Conservation (phyloP, 2,113 vertebrate genomes). For the Aptenodytes forsteri region DNA sequence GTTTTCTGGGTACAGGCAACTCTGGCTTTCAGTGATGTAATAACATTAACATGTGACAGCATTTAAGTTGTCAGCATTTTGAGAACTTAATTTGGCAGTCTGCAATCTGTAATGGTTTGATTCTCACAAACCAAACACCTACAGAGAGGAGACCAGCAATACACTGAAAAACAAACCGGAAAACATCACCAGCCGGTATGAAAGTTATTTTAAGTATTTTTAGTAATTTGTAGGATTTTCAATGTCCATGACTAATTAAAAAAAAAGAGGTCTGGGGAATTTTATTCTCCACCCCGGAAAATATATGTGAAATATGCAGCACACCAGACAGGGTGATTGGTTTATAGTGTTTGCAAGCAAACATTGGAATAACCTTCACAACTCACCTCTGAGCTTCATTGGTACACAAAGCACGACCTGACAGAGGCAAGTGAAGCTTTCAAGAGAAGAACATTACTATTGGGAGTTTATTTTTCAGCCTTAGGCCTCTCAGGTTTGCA, state of each 20-base stretch:
- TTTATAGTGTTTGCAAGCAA: neutral
- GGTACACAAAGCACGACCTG: neutral
- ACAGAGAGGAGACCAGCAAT: neutral
- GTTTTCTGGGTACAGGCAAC: constrained; percentile 39
- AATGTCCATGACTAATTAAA: neutral
- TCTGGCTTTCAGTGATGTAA: constrained; percentile 27
- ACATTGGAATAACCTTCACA: constrained; percentile 4
- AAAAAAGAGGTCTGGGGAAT: neutral
- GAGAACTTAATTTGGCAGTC: constrained; percentile 20
- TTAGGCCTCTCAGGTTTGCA: neutral
- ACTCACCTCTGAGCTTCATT: neutral
- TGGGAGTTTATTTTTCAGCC: neutral
- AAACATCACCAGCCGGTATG: neutral
- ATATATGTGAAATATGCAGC: neutral
- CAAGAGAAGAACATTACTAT: neutral
- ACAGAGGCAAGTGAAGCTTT: neutral
- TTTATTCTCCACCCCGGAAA: neutral
- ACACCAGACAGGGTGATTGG: neutral
- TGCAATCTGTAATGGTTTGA: neutral
- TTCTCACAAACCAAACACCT: neutral
- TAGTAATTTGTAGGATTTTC: neutral
- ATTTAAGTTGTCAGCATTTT: constrained; percentile 23
- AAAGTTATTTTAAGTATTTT: neutral
- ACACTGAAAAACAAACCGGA: neutral
- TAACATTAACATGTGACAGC: constrained; percentile 35